These are phyloP conservation scores for Henricia sp. DNA, from an alignment of 53 echinoderm and acorn worm species.

Conservation along the genomic window DNA sequence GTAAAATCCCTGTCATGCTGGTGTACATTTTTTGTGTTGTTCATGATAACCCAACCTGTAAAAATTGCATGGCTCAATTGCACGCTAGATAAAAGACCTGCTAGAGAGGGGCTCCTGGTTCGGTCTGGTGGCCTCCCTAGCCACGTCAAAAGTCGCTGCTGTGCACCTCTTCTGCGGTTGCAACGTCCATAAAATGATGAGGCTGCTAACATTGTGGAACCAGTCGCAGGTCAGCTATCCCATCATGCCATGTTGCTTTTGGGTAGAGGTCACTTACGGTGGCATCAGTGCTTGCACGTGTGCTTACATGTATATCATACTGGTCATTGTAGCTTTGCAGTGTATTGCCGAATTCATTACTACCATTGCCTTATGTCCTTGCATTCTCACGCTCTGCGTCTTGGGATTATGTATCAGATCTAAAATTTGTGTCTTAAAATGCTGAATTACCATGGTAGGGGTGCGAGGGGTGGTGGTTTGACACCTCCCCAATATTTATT, in stretches of 20 bases:
- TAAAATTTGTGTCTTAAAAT: no score
- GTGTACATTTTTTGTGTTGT: constrained; percentile 39
- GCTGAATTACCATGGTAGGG: no score
- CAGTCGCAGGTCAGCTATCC: constrained; percentile 57
- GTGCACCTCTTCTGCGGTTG: constrained; percentile 64
- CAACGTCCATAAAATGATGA: constrained; percentile 39
- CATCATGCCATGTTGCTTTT: constrained; percentile 39
- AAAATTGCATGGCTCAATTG: constrained; percentile 60
- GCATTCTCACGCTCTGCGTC: no score
- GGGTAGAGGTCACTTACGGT: constrained; percentile 3
- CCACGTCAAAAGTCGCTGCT: constrained; percentile 44
- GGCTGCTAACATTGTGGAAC: constrained; percentile 38
- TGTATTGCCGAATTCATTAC: no score
- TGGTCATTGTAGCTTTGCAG: no score
- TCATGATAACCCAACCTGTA: constrained; percentile 16
- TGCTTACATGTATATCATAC: no score
- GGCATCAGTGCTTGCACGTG: background rate
- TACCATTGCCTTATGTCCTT: no score
- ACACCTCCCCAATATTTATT: no score
- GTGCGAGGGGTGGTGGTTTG: no score
- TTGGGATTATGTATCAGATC: no score
- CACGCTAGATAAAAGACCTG: constrained; percentile 57
- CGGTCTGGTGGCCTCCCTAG: constrained; percentile 37
- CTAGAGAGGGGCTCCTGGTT: constrained; percentile 53
- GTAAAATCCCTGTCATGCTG: constrained; percentile 8